A percentile compares a stretch with the other conserved stretches of the same genome.
Conservation (phyloP, 1,140 invertebrate species). For the Plodia interpunctella region DNA sequence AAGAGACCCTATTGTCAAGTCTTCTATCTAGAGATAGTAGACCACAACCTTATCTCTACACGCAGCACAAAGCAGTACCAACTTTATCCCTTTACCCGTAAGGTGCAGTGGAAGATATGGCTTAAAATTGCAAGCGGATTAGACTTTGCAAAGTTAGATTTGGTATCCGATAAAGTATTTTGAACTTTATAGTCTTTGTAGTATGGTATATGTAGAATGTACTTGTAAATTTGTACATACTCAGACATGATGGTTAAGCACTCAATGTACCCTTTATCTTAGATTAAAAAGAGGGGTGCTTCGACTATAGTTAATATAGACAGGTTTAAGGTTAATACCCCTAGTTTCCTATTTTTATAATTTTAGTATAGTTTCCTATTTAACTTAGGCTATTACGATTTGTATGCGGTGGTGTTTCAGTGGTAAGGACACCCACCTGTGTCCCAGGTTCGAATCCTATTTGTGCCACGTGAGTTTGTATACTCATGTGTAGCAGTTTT, state of each 20-base stretch:
- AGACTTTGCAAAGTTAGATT: slow-evolving; percentile 5
- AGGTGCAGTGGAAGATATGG: background rate
- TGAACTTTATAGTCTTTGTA: background rate
- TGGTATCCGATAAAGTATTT: background rate
- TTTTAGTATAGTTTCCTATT: too few relatives aligned
- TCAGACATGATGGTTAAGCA: slow-evolving; percentile 57
- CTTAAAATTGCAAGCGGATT: slow-evolving; percentile 1
- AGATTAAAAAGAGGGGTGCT: slow-evolving; percentile 62
- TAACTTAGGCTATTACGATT: too few relatives aligned
- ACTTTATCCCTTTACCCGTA: slow-evolving; percentile 10
- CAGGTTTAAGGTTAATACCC: slow-evolving; percentile 12
- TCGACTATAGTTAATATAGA: slow-evolving; percentile 15
- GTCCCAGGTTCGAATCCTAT: too few relatives aligned
- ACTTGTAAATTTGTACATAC: slow-evolving; percentile 22
- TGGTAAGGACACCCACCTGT: too few relatives aligned
- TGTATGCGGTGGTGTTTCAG: too few relatives aligned
- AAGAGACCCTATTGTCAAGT: slow-evolving; percentile 68
- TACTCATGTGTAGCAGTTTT: too few relatives aligned
- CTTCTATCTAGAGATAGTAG: slow-evolving; percentile 53
- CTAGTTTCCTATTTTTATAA: too few relatives aligned
- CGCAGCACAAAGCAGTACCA: slow-evolving; percentile 15
- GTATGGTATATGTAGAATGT: slow-evolving; percentile 15
- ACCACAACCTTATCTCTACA: slow-evolving; percentile 28
- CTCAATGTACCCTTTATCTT: slow-evolving; percentile 71
- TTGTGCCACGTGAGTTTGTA: too few relatives aligned